A percentile compares a stretch with the other conserved stretches of the same genome.
Conservation (phyloP, 1,140 invertebrate species). For the Akabosia matsudoensis region DNA sequence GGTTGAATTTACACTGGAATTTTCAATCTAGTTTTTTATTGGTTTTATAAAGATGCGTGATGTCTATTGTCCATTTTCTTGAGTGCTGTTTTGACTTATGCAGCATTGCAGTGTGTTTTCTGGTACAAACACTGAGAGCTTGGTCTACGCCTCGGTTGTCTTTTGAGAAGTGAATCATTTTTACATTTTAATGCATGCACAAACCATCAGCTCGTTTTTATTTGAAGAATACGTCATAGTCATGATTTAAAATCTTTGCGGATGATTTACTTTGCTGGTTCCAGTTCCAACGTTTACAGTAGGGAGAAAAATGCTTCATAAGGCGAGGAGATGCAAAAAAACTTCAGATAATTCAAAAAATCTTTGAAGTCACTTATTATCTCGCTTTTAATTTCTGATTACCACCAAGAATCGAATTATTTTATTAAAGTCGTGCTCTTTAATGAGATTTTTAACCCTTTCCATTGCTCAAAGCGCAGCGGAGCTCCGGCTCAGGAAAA, state of each 20-base stretch:
- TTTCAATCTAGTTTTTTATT: slow-evolving; percentile 25
- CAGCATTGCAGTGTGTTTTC: neutral
- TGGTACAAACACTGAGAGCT: no score
- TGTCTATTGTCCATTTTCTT: slow-evolving; percentile 14
- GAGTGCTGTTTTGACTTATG: slow-evolving; percentile 22
- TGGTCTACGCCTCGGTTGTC: no score
- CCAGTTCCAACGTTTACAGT: neutral
- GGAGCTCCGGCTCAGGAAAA: neutral
- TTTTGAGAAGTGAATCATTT: neutral
- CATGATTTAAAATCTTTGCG: neutral
- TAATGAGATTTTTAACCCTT: slow-evolving; percentile 21
- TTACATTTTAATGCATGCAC: neutral
- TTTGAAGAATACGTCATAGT: neutral
- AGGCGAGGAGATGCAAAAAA: no score
- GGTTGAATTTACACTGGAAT: slow-evolving; percentile 14
- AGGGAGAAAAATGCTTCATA: no score
- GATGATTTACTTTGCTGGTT: neutral
- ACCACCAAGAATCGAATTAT: neutral
- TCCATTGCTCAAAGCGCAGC: no score
- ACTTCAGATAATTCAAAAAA: no score
- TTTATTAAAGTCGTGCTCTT: neutral
- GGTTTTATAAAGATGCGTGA: slow-evolving; percentile 24
- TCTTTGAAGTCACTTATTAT: neutral
- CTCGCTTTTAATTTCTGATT: neutral
- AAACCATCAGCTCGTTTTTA: neutral